Conservation (phyloP, 2,113 vertebrate species). For the Cairina moschata region DNA sequence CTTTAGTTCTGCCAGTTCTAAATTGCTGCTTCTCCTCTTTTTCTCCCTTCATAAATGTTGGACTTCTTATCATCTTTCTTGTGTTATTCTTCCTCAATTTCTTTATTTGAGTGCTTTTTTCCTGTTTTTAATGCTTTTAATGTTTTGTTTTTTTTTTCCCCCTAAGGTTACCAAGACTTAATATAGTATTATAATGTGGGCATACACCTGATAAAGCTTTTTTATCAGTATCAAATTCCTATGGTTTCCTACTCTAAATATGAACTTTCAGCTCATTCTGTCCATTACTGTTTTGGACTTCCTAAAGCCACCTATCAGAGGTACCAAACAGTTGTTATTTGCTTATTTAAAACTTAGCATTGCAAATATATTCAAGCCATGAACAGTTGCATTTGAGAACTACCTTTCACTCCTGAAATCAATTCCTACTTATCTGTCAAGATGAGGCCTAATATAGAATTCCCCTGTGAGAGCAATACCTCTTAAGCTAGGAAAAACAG, state of each 20-base stretch:
- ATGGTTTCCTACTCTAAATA: neutral
- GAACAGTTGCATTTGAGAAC: neutral
- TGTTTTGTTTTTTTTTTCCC: neutral
- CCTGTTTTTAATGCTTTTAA: neutral
- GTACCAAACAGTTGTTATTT: neutral
- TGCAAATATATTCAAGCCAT: neutral
- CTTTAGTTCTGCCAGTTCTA: neutral
- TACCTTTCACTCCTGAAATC: neutral
- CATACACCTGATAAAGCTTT: neutral
- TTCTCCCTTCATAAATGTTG: neutral
- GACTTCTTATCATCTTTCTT: neutral
- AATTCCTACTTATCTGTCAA: neutral
- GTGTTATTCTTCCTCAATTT: neutral
- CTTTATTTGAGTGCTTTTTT: neutral
- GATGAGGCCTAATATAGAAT: neutral
- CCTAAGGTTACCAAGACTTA: neutral
- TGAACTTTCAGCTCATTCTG: neutral
- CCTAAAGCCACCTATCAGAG: neutral
- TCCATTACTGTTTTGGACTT: neutral
- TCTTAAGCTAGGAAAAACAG: neutral
- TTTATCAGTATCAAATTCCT: neutral
- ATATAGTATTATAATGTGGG: neutral
- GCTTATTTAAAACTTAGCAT: neutral
- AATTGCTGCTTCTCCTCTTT: neutral
- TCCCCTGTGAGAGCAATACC: neutral